Evolutionary conservation across 2,797 vertebrate genomes (phyloP).

Genomic region (Rhabdomys pumilio): DNA sequence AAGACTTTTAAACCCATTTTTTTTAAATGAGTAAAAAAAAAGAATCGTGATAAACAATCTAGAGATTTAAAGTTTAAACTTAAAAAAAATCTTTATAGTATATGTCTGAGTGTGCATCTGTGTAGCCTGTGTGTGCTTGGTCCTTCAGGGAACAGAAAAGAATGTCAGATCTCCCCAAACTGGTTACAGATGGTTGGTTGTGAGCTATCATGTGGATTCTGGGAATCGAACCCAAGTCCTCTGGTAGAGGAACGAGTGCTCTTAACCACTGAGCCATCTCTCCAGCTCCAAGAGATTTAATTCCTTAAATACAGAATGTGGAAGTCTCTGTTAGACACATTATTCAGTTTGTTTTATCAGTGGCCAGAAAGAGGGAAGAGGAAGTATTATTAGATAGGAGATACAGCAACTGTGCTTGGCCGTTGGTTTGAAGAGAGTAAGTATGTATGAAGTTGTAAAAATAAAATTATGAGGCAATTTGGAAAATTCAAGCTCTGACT

Average conservation of each 20-base stretch:
- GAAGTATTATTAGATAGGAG: not conserved
- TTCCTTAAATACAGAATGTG: constrained; percentile 1
- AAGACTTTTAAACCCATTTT: constrained; percentile 43
- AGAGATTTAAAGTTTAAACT: not conserved
- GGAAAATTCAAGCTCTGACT: constrained; percentile 30
- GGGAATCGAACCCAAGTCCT: not conserved
- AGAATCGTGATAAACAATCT: not conserved
- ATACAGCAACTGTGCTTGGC: not conserved
- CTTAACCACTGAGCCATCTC: not conserved
- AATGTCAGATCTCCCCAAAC: not conserved
- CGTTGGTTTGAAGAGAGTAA: constrained; percentile 46
- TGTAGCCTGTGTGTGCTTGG: not conserved
- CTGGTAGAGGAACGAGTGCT: not conserved
- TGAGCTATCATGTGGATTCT: not conserved
- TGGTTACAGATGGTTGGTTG: not conserved
- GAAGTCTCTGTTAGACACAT: not conserved
- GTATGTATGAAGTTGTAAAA: not conserved
- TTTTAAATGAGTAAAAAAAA: constrained; percentile 14
- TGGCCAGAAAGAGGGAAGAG: constrained; percentile 1
- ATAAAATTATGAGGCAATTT: constrained; percentile 32
- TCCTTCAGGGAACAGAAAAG: not conserved
- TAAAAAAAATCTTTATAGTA: not conserved
- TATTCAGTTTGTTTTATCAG: constrained; percentile 22
- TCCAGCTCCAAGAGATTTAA: not conserved
- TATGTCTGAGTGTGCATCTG: not conserved